These are phyloP conservation scores for Cyprichromis sp. DNA, from an alignment of 2,113 vertebrate species.

Conservation along the genomic window DNA sequence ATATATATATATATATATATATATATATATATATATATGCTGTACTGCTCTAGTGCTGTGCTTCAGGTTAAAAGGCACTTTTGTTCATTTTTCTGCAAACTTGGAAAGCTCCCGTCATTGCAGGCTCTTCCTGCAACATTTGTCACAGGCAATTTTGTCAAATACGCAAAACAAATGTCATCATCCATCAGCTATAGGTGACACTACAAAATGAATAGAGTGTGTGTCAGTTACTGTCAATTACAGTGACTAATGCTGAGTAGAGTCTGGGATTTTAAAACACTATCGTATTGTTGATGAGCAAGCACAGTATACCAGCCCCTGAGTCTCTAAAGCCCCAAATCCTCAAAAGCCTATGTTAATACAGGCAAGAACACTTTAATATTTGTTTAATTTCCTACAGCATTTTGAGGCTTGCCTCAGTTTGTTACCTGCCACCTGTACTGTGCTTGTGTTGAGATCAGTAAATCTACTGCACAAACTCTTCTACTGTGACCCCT, in stretches of 20 bases:
- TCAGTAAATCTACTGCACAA: neutral
- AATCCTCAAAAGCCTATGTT: neutral
- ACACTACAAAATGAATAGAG: neutral
- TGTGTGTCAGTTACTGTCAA: neutral
- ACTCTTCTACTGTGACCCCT: neutral
- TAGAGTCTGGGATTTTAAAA: neutral
- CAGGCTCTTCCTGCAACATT: neutral
- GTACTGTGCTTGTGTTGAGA: neutral
- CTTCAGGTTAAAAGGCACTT: neutral
- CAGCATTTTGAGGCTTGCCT: neutral
- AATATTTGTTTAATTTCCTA: constrained; percentile 11
- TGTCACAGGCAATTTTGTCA: neutral
- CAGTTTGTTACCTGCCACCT: constrained; percentile 9
- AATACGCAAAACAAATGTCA: neutral
- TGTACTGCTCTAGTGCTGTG: neutral
- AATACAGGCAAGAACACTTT: neutral
- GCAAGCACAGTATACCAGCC: neutral
- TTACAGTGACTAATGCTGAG: neutral
- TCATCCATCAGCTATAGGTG: neutral
- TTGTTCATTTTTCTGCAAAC: neutral
- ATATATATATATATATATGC: neutral
- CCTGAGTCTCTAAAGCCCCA: neutral
- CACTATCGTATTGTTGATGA: neutral
- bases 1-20: rapidly evolving
- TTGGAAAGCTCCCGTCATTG: neutral